These are phyloP conservation scores for Smithornis capensis DNA, from an alignment of 2,113 vertebrate genomes.

Conservation along the genomic window DNA sequence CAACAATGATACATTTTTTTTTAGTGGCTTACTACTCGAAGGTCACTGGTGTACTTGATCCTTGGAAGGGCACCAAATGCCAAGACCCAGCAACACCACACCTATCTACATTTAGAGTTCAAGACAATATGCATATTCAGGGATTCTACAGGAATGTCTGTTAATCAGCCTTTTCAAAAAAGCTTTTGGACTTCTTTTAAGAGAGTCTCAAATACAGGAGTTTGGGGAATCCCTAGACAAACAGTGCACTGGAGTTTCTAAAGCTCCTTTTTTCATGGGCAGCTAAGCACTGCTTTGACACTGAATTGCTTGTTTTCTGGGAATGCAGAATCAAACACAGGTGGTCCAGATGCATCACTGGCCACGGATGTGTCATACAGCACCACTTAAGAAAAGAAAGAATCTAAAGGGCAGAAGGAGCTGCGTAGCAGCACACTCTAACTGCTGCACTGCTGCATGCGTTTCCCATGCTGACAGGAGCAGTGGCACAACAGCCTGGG, in stretches of 20 bases:
- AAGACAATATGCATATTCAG: not conserved
- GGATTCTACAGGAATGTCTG: not conserved
- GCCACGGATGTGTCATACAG: not conserved
- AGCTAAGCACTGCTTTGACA: not conserved
- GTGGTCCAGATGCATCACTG: not conserved
- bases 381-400: not conserved
- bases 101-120: not conserved
- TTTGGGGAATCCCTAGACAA: not conserved
- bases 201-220: not conserved
- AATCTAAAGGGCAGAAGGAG: not conserved
- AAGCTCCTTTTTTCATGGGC: not conserved
- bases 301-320: not conserved
- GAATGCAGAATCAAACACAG: not conserved
- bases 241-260: not conserved
- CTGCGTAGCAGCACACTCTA: rapidly evolving
- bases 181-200: not conserved
- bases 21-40: not conserved
- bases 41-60: not conserved
- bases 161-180: not conserved
- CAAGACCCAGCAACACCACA: not conserved
- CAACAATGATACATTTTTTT: not conserved
- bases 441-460: not conserved
- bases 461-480: not conserved
- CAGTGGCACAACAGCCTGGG: not conserved
- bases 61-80: not conserved